These are phyloP conservation scores for Halictus rubicundus DNA, from an alignment of 1,140 invertebrate genomes.

Conservation along the genomic window DNA sequence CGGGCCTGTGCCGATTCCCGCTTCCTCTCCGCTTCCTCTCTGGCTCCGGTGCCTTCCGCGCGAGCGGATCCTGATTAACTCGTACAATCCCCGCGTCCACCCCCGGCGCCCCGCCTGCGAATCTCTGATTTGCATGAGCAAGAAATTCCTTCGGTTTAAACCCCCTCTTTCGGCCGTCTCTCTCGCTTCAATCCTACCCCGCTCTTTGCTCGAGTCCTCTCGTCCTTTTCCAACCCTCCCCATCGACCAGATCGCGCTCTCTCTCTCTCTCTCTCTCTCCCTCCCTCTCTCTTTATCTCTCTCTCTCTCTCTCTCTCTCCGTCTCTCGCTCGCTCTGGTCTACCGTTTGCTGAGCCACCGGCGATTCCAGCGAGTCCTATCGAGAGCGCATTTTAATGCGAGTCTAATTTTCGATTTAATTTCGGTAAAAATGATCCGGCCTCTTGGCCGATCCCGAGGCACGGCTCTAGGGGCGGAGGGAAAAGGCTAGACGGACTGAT, in stretches of 20 bases:
- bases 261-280: slow-evolving; percentile 19
- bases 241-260: not conserved
- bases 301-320: slow-evolving; percentile 19
- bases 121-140: slow-evolving; percentile 76
- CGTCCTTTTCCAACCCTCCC: slow-evolving; percentile 20
- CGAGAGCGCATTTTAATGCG: slow-evolving; percentile 75
- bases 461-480: slow-evolving; percentile 29
- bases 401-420: slow-evolving; percentile 79
- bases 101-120: slow-evolving; percentile 48
- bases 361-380: slow-evolving; percentile 70
- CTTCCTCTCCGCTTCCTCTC: not conserved
- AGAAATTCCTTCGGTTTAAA: slow-evolving; percentile 73
- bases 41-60: slow-evolving; percentile 51
- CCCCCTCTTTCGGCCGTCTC: slow-evolving; percentile 35
- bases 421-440: slow-evolving; percentile 77
- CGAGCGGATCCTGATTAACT: slow-evolving; percentile 70
- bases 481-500: slow-evolving; percentile 38
- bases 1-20: not conserved
- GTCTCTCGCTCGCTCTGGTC: slow-evolving; percentile 10
- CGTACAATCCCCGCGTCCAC: slow-evolving; percentile 59
- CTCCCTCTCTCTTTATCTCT: slow-evolving; percentile 14
- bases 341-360: slow-evolving; percentile 59
- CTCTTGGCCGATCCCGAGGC: slow-evolving; percentile 59
- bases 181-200: slow-evolving; percentile 26
- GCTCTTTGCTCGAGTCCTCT: not conserved